Evolutionary conservation across 2,888 invertebrate species (phyloP), one percentile per base, ranked within the genome.

Genomic region (Eueremaeus valkanovi): DNA sequence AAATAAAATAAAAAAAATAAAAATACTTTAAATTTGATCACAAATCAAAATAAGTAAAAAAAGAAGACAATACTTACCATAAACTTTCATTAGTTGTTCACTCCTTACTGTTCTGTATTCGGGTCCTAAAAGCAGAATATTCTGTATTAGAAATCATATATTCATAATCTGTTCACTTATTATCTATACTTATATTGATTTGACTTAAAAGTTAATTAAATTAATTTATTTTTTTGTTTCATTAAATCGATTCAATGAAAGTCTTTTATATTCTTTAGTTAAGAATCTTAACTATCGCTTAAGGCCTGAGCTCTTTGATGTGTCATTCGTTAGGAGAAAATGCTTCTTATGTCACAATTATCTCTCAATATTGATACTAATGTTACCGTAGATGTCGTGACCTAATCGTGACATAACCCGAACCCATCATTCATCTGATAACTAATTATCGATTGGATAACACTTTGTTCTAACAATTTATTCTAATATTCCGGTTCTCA

Each of bases 81-180:
- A 79, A 3, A 79, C 76, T 77, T 78, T 79, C 74, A 79, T 72
- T 21, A 76, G 76, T 58, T 78, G 78, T 51, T 79, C 78, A 31
- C 75, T 77, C 24, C 75, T 75, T 1, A 78, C 77, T 13, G 79
- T 79, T 49, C 76, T 73, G 51, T 78, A 79, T 9, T 77, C 75
- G 13, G 79, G 79, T n/a, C 73, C 73, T 75, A 42, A 33, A 63
- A 63, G 31, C 3, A 63, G 16, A 63, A n/a, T 31, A n/a, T n/a
- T n/a, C n/a, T n/a, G n/a, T n/a, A n/a, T n/a, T n/a, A n/a, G n/a
- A n/a, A n/a, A n/a, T n/a, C n/a, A n/a, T n/a, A n/a, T n/a, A n/a
- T n/a, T n/a, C n/a, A n/a, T n/a, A n/a, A n/a, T n/a, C n/a, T n/a
- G n/a, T n/a, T n/a, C n/a, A n/a, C n/a, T n/a, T n/a, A n/a, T n/a